These are phyloP conservation scores for Miniopterus natalensis DNA, from an alignment of 2,113 vertebrate genomes.

Conservation along the genomic window DNA sequence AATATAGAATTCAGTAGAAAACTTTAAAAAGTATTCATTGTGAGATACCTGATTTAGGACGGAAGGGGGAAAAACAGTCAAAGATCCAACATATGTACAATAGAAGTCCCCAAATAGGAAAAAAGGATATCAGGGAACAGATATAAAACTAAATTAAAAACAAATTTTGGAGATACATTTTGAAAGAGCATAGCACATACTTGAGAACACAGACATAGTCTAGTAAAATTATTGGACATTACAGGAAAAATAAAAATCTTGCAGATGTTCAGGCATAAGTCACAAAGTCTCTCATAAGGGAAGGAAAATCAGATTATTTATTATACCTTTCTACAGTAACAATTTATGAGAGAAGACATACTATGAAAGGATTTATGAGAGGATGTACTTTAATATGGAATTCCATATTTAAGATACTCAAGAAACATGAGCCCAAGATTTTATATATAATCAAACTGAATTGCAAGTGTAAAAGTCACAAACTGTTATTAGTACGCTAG, in stretches of 20 bases:
- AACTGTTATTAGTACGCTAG: background rate
- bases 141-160: slow-evolving; percentile 23
- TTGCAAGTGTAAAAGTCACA: slow-evolving; percentile 35
- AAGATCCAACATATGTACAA: background rate
- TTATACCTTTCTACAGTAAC: background rate
- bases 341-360: background rate
- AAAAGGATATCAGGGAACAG: background rate
- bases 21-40: slow-evolving; percentile 17
- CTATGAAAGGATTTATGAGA: background rate
- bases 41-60: background rate
- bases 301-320: slow-evolving; percentile 24
- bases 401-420: slow-evolving; percentile 18
- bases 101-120: background rate
- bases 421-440: background rate
- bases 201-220: background rate
- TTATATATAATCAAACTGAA: background rate
- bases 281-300: background rate
- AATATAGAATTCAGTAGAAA: background rate
- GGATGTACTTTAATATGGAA: background rate
- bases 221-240: slow-evolving; percentile 6
- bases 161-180: background rate
- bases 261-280: background rate
- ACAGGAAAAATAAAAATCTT: slow-evolving; percentile 10
- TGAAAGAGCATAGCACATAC: background rate
- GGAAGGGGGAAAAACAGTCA: background rate